A percentile compares a stretch with the other conserved stretches of the same genome.
Evolutionary conservation across 2,888 invertebrate species (phyloP).

Genomic region (Dione vanillae): DNA sequence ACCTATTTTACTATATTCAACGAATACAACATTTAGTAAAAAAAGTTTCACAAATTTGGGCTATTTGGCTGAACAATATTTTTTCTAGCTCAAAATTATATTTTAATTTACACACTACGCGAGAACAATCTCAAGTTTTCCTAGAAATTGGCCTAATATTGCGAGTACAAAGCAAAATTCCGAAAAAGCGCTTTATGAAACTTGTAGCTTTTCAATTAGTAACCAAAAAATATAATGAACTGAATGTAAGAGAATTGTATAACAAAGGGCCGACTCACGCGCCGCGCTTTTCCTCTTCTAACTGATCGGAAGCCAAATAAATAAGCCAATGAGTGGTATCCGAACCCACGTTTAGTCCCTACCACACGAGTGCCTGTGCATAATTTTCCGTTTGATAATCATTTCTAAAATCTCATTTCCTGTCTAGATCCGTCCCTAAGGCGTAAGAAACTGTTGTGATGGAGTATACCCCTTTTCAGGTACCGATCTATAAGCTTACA

Average conservation of each 20-base stretch:
- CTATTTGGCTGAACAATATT: constrained; percentile 3
- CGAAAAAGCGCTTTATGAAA: too few species aligned
- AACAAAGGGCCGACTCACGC: too few species aligned
- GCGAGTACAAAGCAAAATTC: too few species aligned
- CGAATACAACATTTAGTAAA: background rate
- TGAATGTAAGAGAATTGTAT: too few species aligned
- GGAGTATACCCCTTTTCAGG: constrained; percentile 31
- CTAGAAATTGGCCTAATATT: background rate
- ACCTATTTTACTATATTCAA: background rate
- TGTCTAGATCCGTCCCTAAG: constrained; percentile 20
- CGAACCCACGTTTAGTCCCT: too few species aligned
- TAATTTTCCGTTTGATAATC: background rate
- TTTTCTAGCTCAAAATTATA: background rate
- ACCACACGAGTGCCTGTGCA: too few species aligned
- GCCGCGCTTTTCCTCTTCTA: too few species aligned
- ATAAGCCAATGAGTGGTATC: too few species aligned
- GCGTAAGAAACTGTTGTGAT: constrained; percentile 35
- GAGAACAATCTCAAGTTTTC: constrained; percentile 3
- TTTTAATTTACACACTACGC: constrained; percentile 3
- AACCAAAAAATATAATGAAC: too few species aligned
- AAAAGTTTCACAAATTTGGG: constrained; percentile 4
- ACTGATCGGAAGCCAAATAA: too few species aligned
- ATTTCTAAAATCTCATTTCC: constrained; percentile 2
- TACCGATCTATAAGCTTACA: constrained; percentile 6
- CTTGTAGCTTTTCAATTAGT: too few species aligned